A percentile compares a stretch with the other conserved stretches of the same genome.
These are phyloP conservation scores for Carollia perspicillata DNA, from an alignment of 2,113 vertebrate genomes.

Conservation along the genomic window DNA sequence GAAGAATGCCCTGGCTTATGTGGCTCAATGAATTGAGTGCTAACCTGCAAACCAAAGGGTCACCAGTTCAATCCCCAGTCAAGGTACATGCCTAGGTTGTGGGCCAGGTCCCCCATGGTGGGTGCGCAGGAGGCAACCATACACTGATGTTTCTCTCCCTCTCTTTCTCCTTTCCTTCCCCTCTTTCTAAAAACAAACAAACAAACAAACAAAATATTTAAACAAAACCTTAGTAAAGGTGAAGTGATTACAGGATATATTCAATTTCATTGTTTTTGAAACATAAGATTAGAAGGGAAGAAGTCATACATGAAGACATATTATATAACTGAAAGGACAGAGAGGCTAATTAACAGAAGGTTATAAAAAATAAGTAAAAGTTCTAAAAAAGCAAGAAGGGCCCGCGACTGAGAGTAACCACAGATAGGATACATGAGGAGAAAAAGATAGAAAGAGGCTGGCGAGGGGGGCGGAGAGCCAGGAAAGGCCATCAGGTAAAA, in stretches of 20 bases:
- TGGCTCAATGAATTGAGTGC: too few species aligned
- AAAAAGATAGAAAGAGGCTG: neutral
- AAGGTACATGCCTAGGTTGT: too few species aligned
- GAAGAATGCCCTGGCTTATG: neutral
- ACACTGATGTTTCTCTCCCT: too few species aligned
- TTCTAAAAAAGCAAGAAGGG: neutral
- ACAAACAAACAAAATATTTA: too few species aligned
- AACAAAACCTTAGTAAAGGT: neutral
- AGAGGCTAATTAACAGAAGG: neutral
- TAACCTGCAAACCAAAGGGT: too few species aligned
- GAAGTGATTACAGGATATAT: neutral
- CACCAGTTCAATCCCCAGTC: too few species aligned
- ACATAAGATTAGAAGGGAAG: neutral
- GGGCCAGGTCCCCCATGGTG: too few species aligned
- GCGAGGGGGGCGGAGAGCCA: neutral
- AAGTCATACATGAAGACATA: neutral
- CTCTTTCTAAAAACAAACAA: too few species aligned
- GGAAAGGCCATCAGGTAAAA: neutral
- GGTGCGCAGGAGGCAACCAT: too few species aligned
- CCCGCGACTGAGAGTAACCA: neutral
- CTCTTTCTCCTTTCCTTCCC: too few species aligned
- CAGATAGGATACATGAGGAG: neutral
- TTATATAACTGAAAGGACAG: neutral
- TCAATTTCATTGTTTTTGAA: neutral
- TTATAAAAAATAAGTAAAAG: neutral